phyloP scores from a whole-genome alignment of 23 tunicate species.

The Aplidium turbinatum region DNA sequence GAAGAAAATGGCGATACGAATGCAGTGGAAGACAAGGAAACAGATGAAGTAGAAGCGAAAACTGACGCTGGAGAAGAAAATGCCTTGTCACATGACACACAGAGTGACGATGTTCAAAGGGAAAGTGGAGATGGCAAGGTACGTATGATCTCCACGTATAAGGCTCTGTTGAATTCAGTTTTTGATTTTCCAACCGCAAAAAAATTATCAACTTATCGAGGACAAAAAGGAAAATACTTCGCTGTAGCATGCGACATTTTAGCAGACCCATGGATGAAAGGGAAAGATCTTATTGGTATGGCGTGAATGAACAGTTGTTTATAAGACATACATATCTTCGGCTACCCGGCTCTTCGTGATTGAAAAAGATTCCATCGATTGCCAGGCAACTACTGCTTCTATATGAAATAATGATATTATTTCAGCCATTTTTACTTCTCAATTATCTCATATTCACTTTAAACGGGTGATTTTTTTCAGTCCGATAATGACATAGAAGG shows the following conservation, averaged over 20 bases:
- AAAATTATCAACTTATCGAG: background rate
- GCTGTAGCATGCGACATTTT: background rate
- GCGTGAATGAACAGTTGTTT: too few species aligned
- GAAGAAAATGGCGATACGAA: too few species aligned
- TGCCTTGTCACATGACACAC: background rate
- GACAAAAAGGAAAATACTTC: background rate
- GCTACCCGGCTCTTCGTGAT: too few species aligned
- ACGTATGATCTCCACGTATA: background rate
- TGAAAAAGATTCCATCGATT: too few species aligned
- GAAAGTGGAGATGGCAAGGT: slow-evolving; percentile 86
- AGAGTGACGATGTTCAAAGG: background rate
- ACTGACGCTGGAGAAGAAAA: background rate
- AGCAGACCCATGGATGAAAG: too few species aligned
- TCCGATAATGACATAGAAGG: slow-evolving; percentile 22
- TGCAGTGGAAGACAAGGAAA: background rate
- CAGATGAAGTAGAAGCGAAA: background rate
- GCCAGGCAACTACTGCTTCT: too few species aligned
- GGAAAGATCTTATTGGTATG: too few species aligned
- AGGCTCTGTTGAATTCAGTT: too few species aligned
- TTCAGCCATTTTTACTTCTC: background rate
- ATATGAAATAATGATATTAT: background rate
- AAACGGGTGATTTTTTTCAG: background rate
- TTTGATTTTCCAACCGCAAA: too few species aligned
- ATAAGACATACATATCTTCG: too few species aligned
- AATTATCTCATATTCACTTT: too few species aligned